Evolutionary conservation across 2,113 vertebrate species (phyloP), one percentile per base, ranked within the genome.

Genomic region (Regulus satrapa): DNA sequence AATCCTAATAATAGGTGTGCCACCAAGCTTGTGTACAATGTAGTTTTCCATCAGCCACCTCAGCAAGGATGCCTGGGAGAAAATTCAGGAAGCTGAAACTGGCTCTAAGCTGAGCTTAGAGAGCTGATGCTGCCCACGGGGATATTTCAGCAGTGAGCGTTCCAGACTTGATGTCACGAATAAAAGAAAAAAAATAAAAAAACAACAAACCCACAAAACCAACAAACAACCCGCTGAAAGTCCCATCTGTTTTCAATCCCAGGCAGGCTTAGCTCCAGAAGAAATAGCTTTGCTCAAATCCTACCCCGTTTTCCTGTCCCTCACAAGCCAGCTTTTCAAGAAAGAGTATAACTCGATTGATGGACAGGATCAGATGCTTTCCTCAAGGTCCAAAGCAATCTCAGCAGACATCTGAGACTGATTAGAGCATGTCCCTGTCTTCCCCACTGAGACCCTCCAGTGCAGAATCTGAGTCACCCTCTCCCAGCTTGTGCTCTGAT

Each of bases 221-320:
- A 93, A 93, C 96, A 93, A 96, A 95, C 95, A 93, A 69, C 63
- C 75, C 11, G 0, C 92, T 72, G 56, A 62, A 87, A 77, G 17
- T 3, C 54, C 79, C 93, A 85, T 94, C 92, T 95, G 96, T 67
- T 95, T 95, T 48, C 68, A 61, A 40, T 93, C 86, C 55, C 36
- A 8, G 89, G 59, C 77, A 63, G 90, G 83, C 87, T 31, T 5
- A 12, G 11, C 59, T 97, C 88, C 91, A 89, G 48, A 23, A 63
- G 72, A 75, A 92, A 91, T 84, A 48, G 86, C 74, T 85, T 76
- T 86, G 77, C 83, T 94, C 71, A 49, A 79, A 74, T 78, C 77
- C 92, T 61, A 19, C 82, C 82, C 85, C 0, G 0, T 85, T 85
- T 83, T 64, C 74, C 90, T 90, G 85, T 85, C 45, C 71, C 72